Conservation (phyloP, 2,797 vertebrate genomes). For the Podarcis siculus region DNA sequence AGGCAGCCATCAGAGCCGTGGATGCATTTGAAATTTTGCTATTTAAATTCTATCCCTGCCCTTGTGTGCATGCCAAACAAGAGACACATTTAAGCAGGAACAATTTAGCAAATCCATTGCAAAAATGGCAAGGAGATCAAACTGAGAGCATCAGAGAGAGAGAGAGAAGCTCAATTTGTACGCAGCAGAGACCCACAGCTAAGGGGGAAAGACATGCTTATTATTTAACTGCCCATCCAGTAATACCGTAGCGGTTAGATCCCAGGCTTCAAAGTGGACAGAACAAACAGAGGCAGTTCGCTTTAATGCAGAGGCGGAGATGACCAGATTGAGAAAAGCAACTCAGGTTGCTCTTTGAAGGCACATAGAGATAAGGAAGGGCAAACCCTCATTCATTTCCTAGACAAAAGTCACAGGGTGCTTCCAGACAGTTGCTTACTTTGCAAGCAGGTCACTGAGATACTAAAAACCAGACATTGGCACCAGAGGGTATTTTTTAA, state of each 20-base stretch:
- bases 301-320: not conserved
- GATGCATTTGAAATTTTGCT: slow-evolving; percentile 32
- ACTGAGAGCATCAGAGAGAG: not conserved
- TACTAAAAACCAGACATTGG: too few species aligned
- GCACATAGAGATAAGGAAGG: not conserved
- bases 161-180: slow-evolving; percentile 6
- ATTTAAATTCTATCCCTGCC: slow-evolving; percentile 38
- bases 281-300: not conserved
- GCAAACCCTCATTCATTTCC: not conserved
- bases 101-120: slow-evolving; percentile 35
- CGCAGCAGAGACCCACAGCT: not conserved
- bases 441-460: too few species aligned
- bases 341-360: not conserved
- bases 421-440: too few species aligned
- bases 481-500: too few species aligned
- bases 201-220: not conserved
- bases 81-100: slow-evolving; percentile 23
- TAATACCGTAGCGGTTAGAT: not conserved
- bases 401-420: not conserved
- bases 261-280: slow-evolving; percentile 2
- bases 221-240: slow-evolving; percentile 3
- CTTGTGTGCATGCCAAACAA: slow-evolving; percentile 21
- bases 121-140: slow-evolving; percentile 26
- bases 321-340: not conserved
- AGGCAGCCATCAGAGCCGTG: slow-evolving; percentile 16